Evolutionary conservation across 2,888 invertebrate species (phyloP).

Genomic region (Synanthedon tipuliformis): DNA sequence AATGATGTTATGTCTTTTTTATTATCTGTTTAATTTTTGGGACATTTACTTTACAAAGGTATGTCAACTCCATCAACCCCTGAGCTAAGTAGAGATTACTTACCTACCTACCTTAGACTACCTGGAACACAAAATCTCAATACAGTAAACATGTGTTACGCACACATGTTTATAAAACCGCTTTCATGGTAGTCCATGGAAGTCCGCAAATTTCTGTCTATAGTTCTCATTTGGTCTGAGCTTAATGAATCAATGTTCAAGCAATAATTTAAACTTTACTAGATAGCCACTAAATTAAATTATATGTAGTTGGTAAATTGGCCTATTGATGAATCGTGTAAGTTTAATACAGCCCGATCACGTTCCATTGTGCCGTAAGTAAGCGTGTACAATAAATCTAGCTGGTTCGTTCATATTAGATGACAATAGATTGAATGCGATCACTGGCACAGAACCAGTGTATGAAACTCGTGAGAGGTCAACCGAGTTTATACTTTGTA

Average conservation of each 20-base stretch:
- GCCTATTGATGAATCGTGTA: neutral
- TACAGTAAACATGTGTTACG: too few relatives aligned
- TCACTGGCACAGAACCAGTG: conserved; percentile 4
- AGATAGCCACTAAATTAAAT: neutral
- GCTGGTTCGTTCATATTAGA: conserved; percentile 39
- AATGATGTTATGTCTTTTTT: too few relatives aligned
- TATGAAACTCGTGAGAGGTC: neutral
- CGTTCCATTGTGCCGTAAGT: conserved; percentile 35
- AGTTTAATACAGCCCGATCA: neutral
- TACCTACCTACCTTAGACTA: too few relatives aligned
- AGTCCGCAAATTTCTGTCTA: too few relatives aligned
- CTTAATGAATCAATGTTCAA: neutral
- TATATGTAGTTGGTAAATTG: neutral
- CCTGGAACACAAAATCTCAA: too few relatives aligned
- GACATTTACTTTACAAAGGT: too few relatives aligned
- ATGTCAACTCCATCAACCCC: too few relatives aligned
- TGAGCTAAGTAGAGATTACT: too few relatives aligned
- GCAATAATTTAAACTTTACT: neutral
- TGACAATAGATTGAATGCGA: conserved; percentile 46
- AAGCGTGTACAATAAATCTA: conserved; percentile 29
- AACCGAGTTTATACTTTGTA: conserved; percentile 5
- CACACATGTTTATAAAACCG: too few relatives aligned
- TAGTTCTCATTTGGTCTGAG: too few relatives aligned
- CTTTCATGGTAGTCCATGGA: too few relatives aligned
- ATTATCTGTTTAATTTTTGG: too few relatives aligned